Conservation (phyloP, 2,888 invertebrate species). For the Ormyrus thymus region DNA sequence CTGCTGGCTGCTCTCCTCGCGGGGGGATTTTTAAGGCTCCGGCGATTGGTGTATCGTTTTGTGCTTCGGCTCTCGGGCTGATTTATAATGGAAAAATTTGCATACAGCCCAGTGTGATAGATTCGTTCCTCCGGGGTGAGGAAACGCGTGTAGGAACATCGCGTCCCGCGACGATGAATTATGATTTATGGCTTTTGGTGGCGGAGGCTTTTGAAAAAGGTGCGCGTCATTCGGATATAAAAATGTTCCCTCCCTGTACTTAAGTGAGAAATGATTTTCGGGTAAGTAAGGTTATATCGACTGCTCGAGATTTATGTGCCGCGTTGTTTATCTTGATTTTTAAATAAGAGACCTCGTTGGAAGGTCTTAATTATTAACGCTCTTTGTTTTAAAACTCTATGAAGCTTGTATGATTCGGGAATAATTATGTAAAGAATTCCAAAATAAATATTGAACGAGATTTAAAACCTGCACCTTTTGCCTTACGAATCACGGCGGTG, state of each 20-base stretch:
- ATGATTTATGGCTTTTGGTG: constrained; percentile 24
- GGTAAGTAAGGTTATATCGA: not conserved
- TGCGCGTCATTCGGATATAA: constrained; percentile 32
- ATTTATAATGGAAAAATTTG: constrained; percentile 44
- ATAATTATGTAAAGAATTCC: too few species aligned
- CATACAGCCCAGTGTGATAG: constrained; percentile 42
- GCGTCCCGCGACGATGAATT: constrained; percentile 7
- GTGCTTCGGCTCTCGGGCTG: not conserved
- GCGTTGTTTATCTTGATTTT: too few species aligned
- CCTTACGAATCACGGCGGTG: too few species aligned
- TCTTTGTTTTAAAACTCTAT: too few species aligned
- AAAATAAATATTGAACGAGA: too few species aligned
- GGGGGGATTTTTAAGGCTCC: not conserved
- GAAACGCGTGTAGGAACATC: not conserved
- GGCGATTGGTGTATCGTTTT: constrained; percentile 6
- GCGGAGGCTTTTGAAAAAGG: not conserved
- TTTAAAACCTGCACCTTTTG: too few species aligned
- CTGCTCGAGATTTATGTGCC: too few species aligned
- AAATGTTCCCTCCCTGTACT: not conserved
- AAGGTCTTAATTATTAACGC: too few species aligned
- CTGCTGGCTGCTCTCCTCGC: constrained; percentile 6
- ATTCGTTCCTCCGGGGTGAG: constrained; percentile 21
- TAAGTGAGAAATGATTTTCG: constrained; percentile 16
- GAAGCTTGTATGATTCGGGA: too few species aligned
- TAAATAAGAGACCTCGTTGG: too few species aligned